Base-by-base conservation (phyloP, 2,888 invertebrate species). In the Anticlea derivata region DNA sequence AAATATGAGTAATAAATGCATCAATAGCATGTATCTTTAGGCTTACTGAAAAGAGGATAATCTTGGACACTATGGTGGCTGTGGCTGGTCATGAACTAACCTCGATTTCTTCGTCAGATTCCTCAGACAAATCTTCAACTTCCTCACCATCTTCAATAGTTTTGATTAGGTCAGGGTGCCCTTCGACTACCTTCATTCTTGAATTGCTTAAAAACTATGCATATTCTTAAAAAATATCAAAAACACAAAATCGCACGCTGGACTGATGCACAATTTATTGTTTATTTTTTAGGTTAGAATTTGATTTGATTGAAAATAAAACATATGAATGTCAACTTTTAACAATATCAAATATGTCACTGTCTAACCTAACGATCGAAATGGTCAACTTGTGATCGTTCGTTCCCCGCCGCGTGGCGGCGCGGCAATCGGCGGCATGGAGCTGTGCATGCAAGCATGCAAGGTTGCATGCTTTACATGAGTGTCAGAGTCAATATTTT, bases 121-220 rank as follows among this genome's bases (percentile, higher is more conserved):
- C 94, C 69, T 95, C 95, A 0, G 96, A 96, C 58, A 93, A 94
- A 86, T 96, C 91, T 65, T 95, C 94, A 0, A 97, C 94, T 74
- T 96, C 95, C 45, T 96, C 95, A 60, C 95, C 95, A 55, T 97
- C 97, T 27, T 94, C 92, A 51, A 98, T 97, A 0, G 97, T 97
- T 83, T 93, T 93, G 47, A 97, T 95, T 60, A 97, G 88, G 60
- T 94, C 95, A 23, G 83, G 89, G 67, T 76, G 65, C 37, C 79
- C 80, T 50, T 75, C 70, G 5, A 82, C 65, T 55, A 73, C 77
- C 65, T 61, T 64, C 72, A 77, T 78, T 22, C n/a, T 50, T 43
- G 46, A 22, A 11, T 10, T 10, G 5, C 4, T 5, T 22, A 27
- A 5, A 13, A 20, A 22, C 4, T 11, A 31, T n/a, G 10, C 38